Evolutionary conservation across 2,113 vertebrate genomes (phyloP), one percentile per base, ranked within the genome.

Genomic region (Myxocyprinus asiaticus): DNA sequence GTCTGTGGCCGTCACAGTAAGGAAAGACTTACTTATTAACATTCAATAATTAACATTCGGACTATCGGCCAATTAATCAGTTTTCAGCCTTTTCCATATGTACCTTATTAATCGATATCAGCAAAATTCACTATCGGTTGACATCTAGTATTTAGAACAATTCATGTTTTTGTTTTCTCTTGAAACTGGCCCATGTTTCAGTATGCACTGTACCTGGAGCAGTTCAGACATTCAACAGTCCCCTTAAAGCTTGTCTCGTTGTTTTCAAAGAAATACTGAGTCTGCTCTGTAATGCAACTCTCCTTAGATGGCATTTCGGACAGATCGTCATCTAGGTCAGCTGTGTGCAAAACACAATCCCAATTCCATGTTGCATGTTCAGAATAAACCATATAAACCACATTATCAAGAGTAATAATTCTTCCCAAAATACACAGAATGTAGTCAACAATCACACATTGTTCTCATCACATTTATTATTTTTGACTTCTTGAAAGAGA

Each of bases 211-310:
- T 93, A 99, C 97, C 97, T 97, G 90, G 95, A 95, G 86, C 96
- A 98, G 92, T 97, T 98, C 68, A 89, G 90, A 81, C 95, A 98
- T 88, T 96, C 96, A 69, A 97, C 82, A 6, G 90, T 89, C 9
- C 95, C 95, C 81, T 83, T 81, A 86, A 98, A 96, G n/a, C 95
- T 92, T 84, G 87, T 88, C 45, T 92, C 89, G 0, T 90, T 87
- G 12, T 90, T 94, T 71, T 94, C 92, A 68, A 97, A 98, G 93
- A 94, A 98, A 91, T 95, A 99, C 61, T 98, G 97, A 0, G 95
- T 98, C 87, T 99, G 97, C 82, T 97, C 94, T 1, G 95, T 98
- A 87, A 98, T 98, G 85, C 97, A 99, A 85, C 95, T 95, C 74
- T 97, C 95, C 90, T 96, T 97, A 14, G 85, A 89, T 73, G 93